Conservation (phyloP, 2,113 vertebrate species). For the Silurus asotus region DNA sequence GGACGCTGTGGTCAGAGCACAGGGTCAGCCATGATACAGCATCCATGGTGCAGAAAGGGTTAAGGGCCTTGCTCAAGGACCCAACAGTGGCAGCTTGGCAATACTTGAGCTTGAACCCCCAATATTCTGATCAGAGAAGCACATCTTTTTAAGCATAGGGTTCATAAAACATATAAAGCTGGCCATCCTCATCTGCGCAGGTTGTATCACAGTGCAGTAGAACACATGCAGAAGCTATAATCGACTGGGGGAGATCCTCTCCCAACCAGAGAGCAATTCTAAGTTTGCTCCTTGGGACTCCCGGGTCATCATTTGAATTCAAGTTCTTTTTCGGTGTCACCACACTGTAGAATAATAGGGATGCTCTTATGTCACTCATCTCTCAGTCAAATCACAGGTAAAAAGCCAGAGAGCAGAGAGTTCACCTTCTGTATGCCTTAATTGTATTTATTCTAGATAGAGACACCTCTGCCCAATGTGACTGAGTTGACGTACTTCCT, state of each 20-base stretch:
- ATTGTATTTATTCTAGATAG: conserved; percentile 66
- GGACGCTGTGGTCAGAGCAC: too few relatives aligned
- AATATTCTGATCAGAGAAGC: too few relatives aligned
- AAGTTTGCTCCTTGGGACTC: neutral
- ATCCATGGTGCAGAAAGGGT: too few relatives aligned
- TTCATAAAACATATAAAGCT: neutral
- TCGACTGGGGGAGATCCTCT: neutral
- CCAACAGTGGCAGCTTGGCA: too few relatives aligned
- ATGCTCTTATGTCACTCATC: neutral
- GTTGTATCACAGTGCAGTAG: neutral
- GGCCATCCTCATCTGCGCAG: neutral
- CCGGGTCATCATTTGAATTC: neutral
- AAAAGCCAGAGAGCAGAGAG: neutral
- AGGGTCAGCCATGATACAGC: too few relatives aligned
- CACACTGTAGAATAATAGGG: neutral
- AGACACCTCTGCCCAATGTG: conserved; percentile 80
- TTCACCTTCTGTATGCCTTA: neutral
- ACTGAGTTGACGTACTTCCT: conserved; percentile 86
- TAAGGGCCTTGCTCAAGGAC: too few relatives aligned
- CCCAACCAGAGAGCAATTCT: neutral
- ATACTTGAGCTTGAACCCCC: too few relatives aligned
- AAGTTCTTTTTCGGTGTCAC: neutral
- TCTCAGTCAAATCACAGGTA: neutral
- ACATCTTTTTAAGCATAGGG: neutral
- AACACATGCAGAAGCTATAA: neutral